Percentiles rank a stretch among this genome's conserved stretches.
Conservation (phyloP, 2,797 vertebrate species). For the Lithobates pipiens region DNA sequence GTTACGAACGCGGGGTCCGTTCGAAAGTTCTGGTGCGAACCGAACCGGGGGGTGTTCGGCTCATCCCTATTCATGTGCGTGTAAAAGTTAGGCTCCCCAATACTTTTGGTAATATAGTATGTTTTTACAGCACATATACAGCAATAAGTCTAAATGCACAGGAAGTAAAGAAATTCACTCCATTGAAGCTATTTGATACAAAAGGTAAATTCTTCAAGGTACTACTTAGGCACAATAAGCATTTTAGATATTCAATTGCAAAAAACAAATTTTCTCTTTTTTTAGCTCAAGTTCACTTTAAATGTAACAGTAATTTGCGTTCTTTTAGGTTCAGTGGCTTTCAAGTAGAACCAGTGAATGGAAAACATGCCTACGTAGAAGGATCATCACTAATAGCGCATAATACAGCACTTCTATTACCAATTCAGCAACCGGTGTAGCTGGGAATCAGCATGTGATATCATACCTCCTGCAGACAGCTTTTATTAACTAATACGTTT, state of each 20-base stretch:
- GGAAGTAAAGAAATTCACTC: no score
- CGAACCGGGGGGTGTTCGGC: no score
- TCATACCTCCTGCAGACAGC: conserved; percentile 21
- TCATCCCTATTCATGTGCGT: no score
- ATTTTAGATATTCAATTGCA: background rate
- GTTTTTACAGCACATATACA: no score
- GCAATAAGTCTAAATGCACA: no score
- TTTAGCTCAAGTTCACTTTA: background rate
- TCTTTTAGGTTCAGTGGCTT: background rate
- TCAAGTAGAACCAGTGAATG: background rate
- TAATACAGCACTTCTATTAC: background rate
- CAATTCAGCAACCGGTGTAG: background rate
- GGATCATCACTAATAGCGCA: background rate
- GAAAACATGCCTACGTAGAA: background rate
- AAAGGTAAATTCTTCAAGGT: no score
- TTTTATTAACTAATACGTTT: background rate
- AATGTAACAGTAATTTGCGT: background rate
- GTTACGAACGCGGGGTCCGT: no score
- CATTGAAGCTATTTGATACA: no score
- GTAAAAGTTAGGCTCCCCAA: no score
- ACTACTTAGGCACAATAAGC: no score
- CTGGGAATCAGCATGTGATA: conserved; percentile 13
- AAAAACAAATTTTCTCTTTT: background rate
- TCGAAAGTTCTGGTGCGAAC: no score
- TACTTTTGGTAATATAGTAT: no score